These are phyloP conservation scores for Heliconius aoede DNA, from an alignment of 2,888 invertebrate genomes.

Conservation along the genomic window DNA sequence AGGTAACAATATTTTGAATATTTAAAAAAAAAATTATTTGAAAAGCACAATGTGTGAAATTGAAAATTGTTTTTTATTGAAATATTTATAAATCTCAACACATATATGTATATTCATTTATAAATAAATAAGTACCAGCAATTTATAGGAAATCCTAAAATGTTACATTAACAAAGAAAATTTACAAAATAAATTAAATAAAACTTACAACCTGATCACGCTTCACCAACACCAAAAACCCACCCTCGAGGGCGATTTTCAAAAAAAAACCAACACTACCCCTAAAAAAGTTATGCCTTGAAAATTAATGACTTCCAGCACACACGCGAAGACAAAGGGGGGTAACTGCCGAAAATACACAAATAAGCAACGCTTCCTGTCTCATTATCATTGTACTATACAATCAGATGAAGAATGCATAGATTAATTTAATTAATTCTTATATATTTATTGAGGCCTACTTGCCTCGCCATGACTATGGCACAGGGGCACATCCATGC, in stretches of 20 bases:
- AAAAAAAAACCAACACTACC: conserved; percentile 63
- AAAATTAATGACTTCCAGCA: conserved; percentile 76
- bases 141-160: not conserved
- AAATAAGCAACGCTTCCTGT: conserved; percentile 77
- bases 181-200: not conserved
- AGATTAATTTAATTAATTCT: conserved; percentile 42
- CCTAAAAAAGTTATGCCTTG: conserved; percentile 52
- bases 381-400: conserved; percentile 51
- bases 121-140: not conserved
- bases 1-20: too few relatives aligned
- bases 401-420: conserved; percentile 41
- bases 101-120: too few relatives aligned
- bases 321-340: conserved; percentile 74
- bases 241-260: conserved; percentile 47
- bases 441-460: conserved; percentile 17
- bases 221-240: conserved; percentile 39
- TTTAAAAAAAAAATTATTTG: not conserved
- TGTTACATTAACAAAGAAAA: not conserved
- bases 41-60: not conserved
- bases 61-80: not conserved
- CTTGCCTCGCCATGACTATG: too few relatives aligned
- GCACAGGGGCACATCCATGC: not conserved
- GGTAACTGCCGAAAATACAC: conserved; percentile 70
- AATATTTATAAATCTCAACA: too few relatives aligned
- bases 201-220: conserved; percentile 29